These are phyloP conservation scores for Eugnorisma glareosa DNA, from an alignment of 2,888 invertebrate genomes.

Conservation along the genomic window DNA sequence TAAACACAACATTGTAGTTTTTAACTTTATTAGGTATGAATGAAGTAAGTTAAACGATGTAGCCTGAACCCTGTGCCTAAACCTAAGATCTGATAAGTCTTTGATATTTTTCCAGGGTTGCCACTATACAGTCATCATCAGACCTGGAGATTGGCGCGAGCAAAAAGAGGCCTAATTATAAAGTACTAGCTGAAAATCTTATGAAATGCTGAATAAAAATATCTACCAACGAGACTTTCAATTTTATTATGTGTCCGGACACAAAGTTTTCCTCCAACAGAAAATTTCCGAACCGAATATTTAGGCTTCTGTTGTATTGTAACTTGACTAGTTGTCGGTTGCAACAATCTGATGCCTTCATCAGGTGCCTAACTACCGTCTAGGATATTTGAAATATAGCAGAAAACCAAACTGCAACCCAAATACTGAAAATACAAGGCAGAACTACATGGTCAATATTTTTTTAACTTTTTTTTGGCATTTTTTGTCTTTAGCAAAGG, in stretches of 20 bases:
- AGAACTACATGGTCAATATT: neutral
- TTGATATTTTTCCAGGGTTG: neutral
- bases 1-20: neutral
- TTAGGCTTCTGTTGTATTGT: neutral
- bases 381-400: neutral
- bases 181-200: no score
- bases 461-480: neutral
- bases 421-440: no score
- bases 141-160: neutral
- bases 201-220: no score
- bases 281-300: neutral
- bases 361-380: neutral
- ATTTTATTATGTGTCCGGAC: neutral
- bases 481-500: neutral
- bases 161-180: neutral
- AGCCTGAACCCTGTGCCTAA: neutral
- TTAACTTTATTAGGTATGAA: neutral
- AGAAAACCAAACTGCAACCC: neutral
- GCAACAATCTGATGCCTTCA: neutral
- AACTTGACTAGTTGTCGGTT: neutral
- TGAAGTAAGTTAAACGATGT: neutral
- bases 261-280: neutral
- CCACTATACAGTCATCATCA: neutral
- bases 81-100: no score
- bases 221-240: neutral